Evolutionary conservation across 2,113 vertebrate species (phyloP).

Genomic region (human): DNA sequence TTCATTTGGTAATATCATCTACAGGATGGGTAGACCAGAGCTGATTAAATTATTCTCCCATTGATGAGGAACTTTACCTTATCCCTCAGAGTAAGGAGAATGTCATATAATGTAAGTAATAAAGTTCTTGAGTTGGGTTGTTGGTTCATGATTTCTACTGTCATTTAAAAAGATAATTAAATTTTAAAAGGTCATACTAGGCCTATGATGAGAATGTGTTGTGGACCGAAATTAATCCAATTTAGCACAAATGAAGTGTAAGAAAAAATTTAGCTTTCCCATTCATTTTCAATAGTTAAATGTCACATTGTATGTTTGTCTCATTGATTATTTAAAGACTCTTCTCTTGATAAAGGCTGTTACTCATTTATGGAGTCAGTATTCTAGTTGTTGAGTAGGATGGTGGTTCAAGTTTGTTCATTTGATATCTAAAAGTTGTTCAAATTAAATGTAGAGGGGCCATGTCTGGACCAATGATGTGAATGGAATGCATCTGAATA

Average conservation of each 20-base stretch:
- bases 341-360: too few relatives aligned
- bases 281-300: background rate
- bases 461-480: background rate
- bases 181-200: background rate
- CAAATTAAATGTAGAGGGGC: background rate
- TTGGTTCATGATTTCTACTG: background rate
- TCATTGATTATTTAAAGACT: background rate
- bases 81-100: background rate
- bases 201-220: background rate
- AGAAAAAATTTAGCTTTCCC: background rate
- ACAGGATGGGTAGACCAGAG: background rate
- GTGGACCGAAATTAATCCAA: background rate
- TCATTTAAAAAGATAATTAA: slow-evolving; percentile 5
- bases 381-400: background rate
- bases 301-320: background rate
- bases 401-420: background rate
- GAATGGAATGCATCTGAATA: background rate
- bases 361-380: background rate
- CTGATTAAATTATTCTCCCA: background rate
- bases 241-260: background rate
- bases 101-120: background rate
- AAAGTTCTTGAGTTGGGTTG: background rate
- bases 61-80: background rate
- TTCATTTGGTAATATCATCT: background rate
- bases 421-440: background rate